Evolutionary conservation across 2,113 vertebrate species (phyloP), one percentile per base, ranked within the genome.

Genomic region (Pleuronectes platessa): DNA sequence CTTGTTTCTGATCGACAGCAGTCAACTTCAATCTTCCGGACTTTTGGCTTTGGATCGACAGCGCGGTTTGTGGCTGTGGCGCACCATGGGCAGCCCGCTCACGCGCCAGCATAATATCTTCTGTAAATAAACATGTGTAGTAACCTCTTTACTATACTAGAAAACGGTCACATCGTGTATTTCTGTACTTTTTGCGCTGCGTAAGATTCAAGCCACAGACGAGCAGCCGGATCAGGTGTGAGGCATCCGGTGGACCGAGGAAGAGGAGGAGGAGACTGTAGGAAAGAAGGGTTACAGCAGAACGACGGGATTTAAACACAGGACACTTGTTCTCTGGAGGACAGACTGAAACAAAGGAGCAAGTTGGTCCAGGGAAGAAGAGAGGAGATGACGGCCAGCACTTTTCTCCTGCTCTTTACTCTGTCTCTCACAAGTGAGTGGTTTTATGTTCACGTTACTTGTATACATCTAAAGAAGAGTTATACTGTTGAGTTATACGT

Each of bases 351-450:
- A 65, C 3, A 69, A 67, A 54, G 47, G 8, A 21, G 18, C 21
- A 74, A 66, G 62, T 75, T 84, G 56, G 60, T 64, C 15, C 10
- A 20, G 42, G 3, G 54, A 74, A 71, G 54, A 20, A 51, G 61
- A 66, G 14, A 67, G 74, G 76, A 83, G 61, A 90, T 88, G 86
- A 74, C 71, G 26, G 20, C 59, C 68, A 68, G 14, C 82, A 68
- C 59, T n/a, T 31, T 68, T 0, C 68, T 91, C 42, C 59, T 90
- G 61, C 51, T 93, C 54, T 68, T 68, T 74, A 60, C 74, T 12
- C 55, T 90, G 54, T 90, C 74, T 69, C 24, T 86, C 40, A 74
- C 83, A 82, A 69, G 92, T 93, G 58, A 90, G 90, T 87, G 66
- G 4, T 24, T 61, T 21, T n/a, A 8, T 49, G 2, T 0, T 51